Base-by-base conservation (phyloP, 2,113 vertebrate species). In the Apodemus speciosus region DNA sequence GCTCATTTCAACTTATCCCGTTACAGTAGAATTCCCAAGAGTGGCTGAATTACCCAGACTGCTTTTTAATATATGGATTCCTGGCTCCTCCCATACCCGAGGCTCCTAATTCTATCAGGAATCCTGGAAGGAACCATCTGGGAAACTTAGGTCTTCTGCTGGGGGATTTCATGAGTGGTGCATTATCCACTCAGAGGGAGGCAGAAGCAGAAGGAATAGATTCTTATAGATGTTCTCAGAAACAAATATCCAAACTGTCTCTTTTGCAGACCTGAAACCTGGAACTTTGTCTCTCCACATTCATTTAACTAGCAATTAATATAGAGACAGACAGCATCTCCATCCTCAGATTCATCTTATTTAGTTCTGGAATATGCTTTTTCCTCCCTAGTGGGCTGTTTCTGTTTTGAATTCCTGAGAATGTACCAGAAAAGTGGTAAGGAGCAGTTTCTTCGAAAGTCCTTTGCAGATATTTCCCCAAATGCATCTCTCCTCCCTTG, bases 401-500 rank as follows among this genome's bases (percentile, higher is more conserved):
- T 93, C 81, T 84, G 73, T 83, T 94, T 85, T 68, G 68, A 68
- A 53, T 73, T 79, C 73, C 68, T 79, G 72, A 92, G 60, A 88
- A 35, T 35, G 32, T 16, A 64, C n/a, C n/a, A 35, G 46, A 66
- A 88, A 62, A 68, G 4, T 30, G 43, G 66, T 11, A 49, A 56
- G 94, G 53, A 46, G 43, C 1, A 30, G 62, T 40, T 80, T n/a
- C 53, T 68, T 90, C 64, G 60, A 72, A 73, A 46, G 27, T 21
- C 43, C 86, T 81, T 73, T 64, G 64, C 43, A 60, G 71, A 16
- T 5, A 51, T 38, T 38, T 76, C 66, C 85, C 46, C 16, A 38
- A 72, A 58, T 40, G 0, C 35, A 32, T 2, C 40, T 56, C 56
- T 43, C n/a, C 49, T 86, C 40, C 68, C 0, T 4, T 58, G 32